Evolutionary conservation across 2,888 invertebrate species (phyloP).

Genomic region (Epistrophella euchroma): DNA sequence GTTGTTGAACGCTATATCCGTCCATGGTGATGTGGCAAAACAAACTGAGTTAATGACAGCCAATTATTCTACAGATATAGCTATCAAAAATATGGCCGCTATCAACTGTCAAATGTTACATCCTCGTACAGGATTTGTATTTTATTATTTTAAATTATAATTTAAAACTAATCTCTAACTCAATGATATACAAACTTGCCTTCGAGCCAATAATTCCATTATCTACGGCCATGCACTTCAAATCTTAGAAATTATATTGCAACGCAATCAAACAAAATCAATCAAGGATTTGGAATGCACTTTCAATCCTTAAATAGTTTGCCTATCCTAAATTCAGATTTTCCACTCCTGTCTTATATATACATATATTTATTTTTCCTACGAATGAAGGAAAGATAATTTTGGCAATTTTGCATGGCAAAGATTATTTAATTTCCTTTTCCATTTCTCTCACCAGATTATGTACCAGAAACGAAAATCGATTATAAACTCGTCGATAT

Average conservation of each 20-base stretch:
- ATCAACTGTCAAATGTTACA: no score
- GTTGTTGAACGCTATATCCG: no score
- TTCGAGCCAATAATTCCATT: background rate
- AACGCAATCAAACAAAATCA: constrained; percentile 23
- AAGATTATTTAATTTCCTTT: constrained; percentile 66
- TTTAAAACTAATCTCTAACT: no score
- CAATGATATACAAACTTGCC: background rate
- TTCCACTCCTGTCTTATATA: background rate
- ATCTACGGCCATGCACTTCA: constrained; percentile 17
- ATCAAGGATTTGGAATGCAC: constrained; percentile 11
- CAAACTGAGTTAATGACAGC: no score
- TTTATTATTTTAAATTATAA: no score
- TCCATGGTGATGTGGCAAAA: no score
- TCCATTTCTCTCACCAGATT: constrained; percentile 31
- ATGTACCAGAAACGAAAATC: constrained; percentile 44
- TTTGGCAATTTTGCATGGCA: background rate
- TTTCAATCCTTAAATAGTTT: constrained; percentile 27
- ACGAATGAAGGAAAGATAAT: background rate
- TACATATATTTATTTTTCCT: background rate
- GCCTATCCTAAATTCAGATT: constrained; percentile 5
- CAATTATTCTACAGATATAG: no score
- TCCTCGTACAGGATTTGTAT: no score
- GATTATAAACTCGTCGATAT: constrained; percentile 67
- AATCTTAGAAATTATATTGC: background rate
- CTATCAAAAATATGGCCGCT: no score